phyloP scores from a whole-genome alignment of 2,113 vertebrate species.

The Odontophorus gujanensis region DNA sequence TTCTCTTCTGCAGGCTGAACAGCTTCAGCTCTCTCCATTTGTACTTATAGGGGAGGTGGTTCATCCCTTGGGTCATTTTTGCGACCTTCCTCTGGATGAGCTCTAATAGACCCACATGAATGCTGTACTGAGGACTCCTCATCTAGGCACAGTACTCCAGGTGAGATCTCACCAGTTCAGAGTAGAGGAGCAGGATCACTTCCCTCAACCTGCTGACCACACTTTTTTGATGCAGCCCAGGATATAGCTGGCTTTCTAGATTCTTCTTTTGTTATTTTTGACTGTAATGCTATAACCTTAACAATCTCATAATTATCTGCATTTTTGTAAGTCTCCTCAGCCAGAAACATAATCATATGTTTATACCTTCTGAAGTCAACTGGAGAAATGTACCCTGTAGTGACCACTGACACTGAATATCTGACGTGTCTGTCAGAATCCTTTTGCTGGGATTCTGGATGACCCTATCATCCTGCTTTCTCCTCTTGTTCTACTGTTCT shows the following conservation, averaged over 20 bases:
- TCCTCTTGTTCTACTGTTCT: neutral
- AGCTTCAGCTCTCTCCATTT: neutral
- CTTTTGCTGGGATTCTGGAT: neutral
- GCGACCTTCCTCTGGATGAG: neutral
- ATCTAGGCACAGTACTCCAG: neutral
- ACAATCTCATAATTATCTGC: neutral
- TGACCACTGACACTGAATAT: neutral
- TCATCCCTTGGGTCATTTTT: neutral
- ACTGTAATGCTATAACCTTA: neutral
- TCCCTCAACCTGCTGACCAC: neutral
- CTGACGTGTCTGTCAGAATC: neutral
- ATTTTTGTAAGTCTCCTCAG: neutral
- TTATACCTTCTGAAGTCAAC: neutral
- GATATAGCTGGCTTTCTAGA: neutral
- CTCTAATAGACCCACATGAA: neutral
- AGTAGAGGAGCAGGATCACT: neutral
- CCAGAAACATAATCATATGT: neutral
- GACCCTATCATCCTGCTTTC: neutral
- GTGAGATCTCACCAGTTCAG: neutral
- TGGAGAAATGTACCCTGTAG: neutral
- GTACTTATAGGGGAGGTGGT: neutral
- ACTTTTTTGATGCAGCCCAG: neutral
- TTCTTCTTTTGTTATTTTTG: neutral
- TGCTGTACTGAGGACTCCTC: neutral
- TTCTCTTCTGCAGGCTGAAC: neutral